Evolutionary conservation across 2,797 vertebrate genomes (phyloP).

Genomic region (Petrocephalus sullivani): DNA sequence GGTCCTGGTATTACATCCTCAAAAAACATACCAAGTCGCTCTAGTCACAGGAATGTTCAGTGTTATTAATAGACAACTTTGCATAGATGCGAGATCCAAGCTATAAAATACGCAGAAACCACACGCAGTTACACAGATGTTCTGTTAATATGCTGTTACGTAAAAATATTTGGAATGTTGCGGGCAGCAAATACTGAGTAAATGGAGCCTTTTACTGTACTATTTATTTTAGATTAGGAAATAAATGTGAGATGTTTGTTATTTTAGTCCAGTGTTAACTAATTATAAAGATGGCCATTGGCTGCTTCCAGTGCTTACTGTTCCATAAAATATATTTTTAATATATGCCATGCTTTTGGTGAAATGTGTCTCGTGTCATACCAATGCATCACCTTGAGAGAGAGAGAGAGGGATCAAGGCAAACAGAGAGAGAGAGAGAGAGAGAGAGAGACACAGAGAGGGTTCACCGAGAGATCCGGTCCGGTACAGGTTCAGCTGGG

Average conservation of each 20-base stretch:
- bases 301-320: not conserved
- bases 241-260: not conserved
- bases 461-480: conserved; percentile 25
- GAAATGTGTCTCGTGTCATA: not conserved
- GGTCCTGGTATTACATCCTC: not conserved
- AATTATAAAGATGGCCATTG: not conserved
- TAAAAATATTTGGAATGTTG: conserved; percentile 10
- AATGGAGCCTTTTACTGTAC: not conserved
- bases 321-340: not conserved
- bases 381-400: not conserved
- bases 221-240: not conserved
- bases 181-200: not conserved
- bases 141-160: not conserved
- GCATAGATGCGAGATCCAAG: not conserved
- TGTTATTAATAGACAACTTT: not conserved
- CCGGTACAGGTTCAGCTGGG: conserved; percentile 21
- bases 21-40: not conserved
- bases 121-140: not conserved
- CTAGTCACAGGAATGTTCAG: not conserved
- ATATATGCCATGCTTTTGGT: not conserved
- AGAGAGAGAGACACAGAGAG: conserved; percentile 3
- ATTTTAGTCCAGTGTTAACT: not conserved
- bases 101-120: not conserved
- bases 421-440: not conserved
- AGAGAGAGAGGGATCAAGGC: not conserved